Conservation (phyloP, 1,140 invertebrate genomes). For the Anoplophora glabripennis region DNA sequence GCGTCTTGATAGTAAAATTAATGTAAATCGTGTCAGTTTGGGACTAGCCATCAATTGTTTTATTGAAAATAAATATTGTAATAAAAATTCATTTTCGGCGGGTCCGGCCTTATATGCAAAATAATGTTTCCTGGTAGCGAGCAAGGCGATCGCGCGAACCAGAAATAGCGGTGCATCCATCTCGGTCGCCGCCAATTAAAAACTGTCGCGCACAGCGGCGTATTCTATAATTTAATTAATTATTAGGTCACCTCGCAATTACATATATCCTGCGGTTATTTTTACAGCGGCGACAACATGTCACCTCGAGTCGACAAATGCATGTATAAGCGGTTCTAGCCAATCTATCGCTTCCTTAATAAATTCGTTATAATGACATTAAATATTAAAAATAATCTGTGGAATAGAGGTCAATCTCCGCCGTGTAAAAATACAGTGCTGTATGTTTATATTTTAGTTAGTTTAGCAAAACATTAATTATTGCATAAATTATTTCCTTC, state of each 20-base stretch:
- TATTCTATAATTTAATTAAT: constrained; percentile 2
- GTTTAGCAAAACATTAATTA: no score
- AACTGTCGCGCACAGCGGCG: not conserved
- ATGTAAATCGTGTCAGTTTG: no score
- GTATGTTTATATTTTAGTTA: not conserved
- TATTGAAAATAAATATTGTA: no score
- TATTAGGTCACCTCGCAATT: constrained; percentile 4
- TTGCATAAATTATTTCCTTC: no score
- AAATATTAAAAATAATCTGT: not conserved
- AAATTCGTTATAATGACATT: not conserved
- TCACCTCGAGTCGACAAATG: not conserved
- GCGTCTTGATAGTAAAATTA: no score
- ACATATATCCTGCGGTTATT: not conserved
- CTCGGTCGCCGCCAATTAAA: constrained; percentile 1
- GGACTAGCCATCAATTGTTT: no score
- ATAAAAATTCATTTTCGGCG: no score
- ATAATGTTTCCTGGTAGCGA: no score
- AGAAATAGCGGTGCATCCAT: not conserved
- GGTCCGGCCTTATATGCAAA: no score
- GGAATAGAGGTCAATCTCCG: not conserved
- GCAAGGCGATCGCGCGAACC: not conserved
- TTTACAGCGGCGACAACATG: not conserved
- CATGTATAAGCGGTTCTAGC: not conserved
- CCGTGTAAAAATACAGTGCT: constrained; percentile 1
- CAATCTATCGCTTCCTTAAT: not conserved